Conservation (phyloP, 2,888 invertebrate genomes). For the Ferrisia virgata region DNA sequence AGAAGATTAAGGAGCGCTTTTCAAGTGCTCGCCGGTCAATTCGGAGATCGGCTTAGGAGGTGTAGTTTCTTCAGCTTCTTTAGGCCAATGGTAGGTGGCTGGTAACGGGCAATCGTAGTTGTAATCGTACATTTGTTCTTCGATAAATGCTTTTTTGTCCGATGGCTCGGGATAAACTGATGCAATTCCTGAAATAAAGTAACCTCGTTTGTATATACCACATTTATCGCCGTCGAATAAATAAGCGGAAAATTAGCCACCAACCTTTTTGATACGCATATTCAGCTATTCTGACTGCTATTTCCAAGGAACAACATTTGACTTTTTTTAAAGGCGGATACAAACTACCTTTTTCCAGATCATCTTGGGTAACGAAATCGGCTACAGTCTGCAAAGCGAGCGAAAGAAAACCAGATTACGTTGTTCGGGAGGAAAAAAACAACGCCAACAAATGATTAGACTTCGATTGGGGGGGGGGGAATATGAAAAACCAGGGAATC, state of each 20-base stretch:
- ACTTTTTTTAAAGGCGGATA: conserved; percentile 86
- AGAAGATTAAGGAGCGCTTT: conserved; percentile 39
- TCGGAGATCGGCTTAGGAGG: conserved; percentile 47
- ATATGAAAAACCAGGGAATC: conserved; percentile 45
- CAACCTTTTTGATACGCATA: conserved; percentile 88
- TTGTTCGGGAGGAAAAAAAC: no score
- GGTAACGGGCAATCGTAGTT: conserved; percentile 78
- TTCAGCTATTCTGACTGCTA: conserved; percentile 82
- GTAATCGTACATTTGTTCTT: conserved; percentile 72
- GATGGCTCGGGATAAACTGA: conserved; percentile 82
- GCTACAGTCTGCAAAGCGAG: conserved; percentile 65
- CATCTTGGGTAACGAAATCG: conserved; percentile 74
- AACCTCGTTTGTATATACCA: background rate
- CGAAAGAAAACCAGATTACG: background rate
- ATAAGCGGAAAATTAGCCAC: background rate
- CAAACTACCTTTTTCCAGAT: conserved; percentile 80
- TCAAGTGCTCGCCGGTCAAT: conserved; percentile 49
- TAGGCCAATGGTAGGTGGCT: conserved; percentile 56
- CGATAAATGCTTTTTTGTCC: conserved; percentile 68
- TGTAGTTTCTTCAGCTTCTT: conserved; percentile 48
- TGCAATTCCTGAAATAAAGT: conserved; percentile 61
- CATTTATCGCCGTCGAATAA: no score
- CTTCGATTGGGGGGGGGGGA: no score
- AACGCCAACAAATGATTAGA: no score
- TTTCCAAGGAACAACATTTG: conserved; percentile 82